Conservation (phyloP, 30 jellyfish, hydroid and myxozoan genomes). For the Pelagia noctiluca region DNA sequence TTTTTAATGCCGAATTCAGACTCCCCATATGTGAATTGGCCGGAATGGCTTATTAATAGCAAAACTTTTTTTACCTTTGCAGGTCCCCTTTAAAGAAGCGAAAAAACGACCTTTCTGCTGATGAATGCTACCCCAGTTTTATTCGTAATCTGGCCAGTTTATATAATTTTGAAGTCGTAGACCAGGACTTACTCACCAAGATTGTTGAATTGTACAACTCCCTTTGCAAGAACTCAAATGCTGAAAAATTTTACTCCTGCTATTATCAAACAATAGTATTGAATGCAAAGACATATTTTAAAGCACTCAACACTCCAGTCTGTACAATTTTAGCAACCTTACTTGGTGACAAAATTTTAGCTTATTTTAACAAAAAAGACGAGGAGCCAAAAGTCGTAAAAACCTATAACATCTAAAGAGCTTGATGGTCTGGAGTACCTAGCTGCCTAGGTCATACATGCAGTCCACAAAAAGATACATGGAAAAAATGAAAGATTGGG, state of each 20-base stretch:
- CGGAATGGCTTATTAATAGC: too few species aligned
- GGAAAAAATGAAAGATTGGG: not conserved
- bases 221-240: constrained; percentile 13
- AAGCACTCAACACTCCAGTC: constrained; percentile 17
- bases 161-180: not conserved
- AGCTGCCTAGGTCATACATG: constrained; percentile 25
- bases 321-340: constrained; percentile 38
- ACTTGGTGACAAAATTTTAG: constrained; percentile 37
- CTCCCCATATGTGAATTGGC: too few species aligned
- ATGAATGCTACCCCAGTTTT: constrained; percentile 9
- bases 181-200: constrained; percentile 5
- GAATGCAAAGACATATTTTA: constrained; percentile 26
- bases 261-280: constrained; percentile 2
- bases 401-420: constrained; percentile 35
- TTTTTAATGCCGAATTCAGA: too few species aligned
- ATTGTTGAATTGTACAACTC: constrained; percentile 15
- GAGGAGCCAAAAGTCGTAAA: constrained; percentile 12
- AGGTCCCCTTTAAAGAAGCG: too few species aligned
- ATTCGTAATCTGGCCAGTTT: not conserved
- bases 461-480: constrained; percentile 3
- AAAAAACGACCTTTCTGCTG: not conserved
- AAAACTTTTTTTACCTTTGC: too few species aligned
- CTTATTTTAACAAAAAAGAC: constrained; percentile 17
- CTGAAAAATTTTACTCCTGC: constrained; percentile 7
- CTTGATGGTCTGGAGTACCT: constrained; percentile 56